Evolutionary conservation across 2,797 vertebrate species (phyloP), one percentile per base, ranked within the genome.

Genomic region (Crax fasciolata): DNA sequence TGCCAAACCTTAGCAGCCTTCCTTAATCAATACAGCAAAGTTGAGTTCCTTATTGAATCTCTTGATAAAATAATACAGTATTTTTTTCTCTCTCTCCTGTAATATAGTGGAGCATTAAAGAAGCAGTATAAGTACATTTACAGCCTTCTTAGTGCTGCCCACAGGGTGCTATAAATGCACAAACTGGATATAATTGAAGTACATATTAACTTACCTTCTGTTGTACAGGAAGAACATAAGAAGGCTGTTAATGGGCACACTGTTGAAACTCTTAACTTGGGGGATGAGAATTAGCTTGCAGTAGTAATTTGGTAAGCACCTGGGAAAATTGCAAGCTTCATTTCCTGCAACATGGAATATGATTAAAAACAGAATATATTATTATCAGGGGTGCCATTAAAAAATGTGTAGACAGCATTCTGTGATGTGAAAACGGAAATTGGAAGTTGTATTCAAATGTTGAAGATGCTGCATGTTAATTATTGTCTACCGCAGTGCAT

Each of bases 331-430:
- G 97, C 97, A 98, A 98, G 98, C 98, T 98, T 98, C 98, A 98
- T 98, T 98, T 98, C 97, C 98, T 98, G 97, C 97, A 98, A 98
- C 91, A 96, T 98, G 98, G 98, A 99, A 99, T 99, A 99, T 99
- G 99, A 99, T 99, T 99, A 99, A 99, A 99, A 99, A 97, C 98
- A 98, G 98, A 98, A 98, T 99, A 98, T 99, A 99, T 99, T 99
- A 99, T 99, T 99, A 98, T 98, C 99, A 98, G 96, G 98, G 99
- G 99, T 98, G 97, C 98, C 98, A 99, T 99, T 99, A 99, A 99
- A 98, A 99, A 99, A 98, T 98, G 98, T 99, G 98, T 99, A 99
- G 99, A 99, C 98, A 98, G 99, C 98, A 98, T 98, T 99, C 97
- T 98, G 94, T 98, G 98, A 98, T 98, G 98, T 97, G 98, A 98